Conservation (phyloP, 2,113 vertebrate species). For the Xenus cinereus region DNA sequence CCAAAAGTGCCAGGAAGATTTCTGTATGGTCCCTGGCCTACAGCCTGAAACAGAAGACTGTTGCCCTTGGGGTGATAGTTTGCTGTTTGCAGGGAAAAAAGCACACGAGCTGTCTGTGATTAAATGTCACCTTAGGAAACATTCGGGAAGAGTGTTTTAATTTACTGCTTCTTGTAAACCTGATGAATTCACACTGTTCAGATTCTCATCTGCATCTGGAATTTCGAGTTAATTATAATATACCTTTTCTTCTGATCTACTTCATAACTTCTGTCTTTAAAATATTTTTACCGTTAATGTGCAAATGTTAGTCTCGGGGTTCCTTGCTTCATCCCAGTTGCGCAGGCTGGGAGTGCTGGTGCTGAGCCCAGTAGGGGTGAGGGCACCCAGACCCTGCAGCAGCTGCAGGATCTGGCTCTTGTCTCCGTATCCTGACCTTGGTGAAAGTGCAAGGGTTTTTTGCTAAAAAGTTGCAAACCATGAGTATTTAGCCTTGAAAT, state of each 20-base stretch:
- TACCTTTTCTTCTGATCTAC: background rate
- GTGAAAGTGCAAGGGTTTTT: background rate
- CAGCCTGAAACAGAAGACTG: background rate
- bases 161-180: background rate
- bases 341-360: rapidly evolving
- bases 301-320: rapidly evolving
- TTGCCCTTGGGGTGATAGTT: background rate
- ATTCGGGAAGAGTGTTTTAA: background rate
- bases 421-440: background rate
- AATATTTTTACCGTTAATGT: background rate
- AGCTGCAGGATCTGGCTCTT: background rate
- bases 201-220: background rate
- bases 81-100: background rate
- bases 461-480: background rate
- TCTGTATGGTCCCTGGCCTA: background rate
- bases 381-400: background rate
- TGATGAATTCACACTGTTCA: background rate
- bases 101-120: background rate
- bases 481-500: rapidly evolving
- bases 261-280: background rate
- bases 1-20: background rate
- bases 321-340: background rate
- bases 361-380: background rate
- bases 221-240: background rate
- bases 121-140: background rate